phyloP scores from a whole-genome alignment of 1,140 invertebrate genomes.

The Hetaerina americana region DNA sequence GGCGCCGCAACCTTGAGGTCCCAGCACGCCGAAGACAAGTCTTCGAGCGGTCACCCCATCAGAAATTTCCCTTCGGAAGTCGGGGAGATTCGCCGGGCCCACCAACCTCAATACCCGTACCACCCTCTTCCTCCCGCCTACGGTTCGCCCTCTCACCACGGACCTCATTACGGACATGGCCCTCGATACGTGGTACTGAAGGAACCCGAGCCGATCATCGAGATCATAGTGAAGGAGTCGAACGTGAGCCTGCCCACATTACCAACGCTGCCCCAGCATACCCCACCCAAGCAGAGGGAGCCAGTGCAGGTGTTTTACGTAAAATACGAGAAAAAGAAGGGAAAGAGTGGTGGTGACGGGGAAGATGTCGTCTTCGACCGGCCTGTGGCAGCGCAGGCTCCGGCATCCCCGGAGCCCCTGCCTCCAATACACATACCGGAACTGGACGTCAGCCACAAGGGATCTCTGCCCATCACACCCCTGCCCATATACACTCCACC shows the following conservation, averaged over 20 bases:
- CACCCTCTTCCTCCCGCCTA: conserved; percentile 31
- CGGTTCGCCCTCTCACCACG: too few relatives aligned
- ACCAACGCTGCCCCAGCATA: conserved; percentile 30
- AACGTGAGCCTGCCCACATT: conserved; percentile 62
- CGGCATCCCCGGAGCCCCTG: conserved; percentile 11
- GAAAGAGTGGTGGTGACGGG: conserved; percentile 32
- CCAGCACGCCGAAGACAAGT: conserved; percentile 33
- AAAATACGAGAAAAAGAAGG: conserved; percentile 67
- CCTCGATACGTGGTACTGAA: conserved; percentile 12
- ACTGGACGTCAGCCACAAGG: conserved; percentile 14
- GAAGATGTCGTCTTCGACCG: conserved; percentile 61
- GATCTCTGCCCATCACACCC: conserved; percentile 6
- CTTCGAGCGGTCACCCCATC: conserved; percentile 32
- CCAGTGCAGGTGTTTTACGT: conserved; percentile 82
- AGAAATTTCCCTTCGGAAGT: conserved; percentile 14
- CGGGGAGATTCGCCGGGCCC: conserved; percentile 25
- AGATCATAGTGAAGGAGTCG: conserved; percentile 81
- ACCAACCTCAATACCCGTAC: conserved; percentile 24
- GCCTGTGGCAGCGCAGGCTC: conserved; percentile 52
- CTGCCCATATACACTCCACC: conserved; percentile 29
- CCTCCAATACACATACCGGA: conserved; percentile 17
- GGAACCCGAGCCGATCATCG: conserved; percentile 76
- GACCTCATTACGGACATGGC: conserved; percentile 47
- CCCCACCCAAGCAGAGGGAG: conserved; percentile 35
- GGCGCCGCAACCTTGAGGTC: not conserved